These are phyloP conservation scores for Acridotheres tristis DNA, from an alignment of 2,797 vertebrate species.

Conservation along the genomic window DNA sequence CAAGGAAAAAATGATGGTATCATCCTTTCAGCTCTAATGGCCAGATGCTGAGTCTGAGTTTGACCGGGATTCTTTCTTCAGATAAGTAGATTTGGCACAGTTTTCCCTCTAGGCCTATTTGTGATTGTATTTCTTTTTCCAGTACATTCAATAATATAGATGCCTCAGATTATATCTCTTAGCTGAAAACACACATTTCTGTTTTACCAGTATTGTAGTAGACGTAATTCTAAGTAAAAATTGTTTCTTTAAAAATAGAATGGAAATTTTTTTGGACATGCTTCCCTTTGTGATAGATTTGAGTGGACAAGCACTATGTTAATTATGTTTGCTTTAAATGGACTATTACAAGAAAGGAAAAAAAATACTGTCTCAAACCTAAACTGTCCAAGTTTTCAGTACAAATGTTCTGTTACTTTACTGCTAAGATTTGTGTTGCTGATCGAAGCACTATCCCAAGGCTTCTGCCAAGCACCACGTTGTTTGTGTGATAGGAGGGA, in stretches of 20 bases:
- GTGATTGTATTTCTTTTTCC: not conserved
- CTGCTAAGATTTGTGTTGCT: conserved; percentile 61
- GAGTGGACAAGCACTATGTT: not conserved
- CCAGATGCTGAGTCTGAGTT: not conserved
- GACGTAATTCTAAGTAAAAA: not conserved
- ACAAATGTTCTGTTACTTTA: conserved; percentile 52
- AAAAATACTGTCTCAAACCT: conserved; percentile 5
- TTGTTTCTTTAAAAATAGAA: not conserved
- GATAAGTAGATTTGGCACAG: not conserved
- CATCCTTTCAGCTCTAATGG: not conserved
- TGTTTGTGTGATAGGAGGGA: conserved; percentile 69
- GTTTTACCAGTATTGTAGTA: not conserved
- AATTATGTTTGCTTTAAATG: not conserved
- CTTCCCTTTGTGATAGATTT: not conserved
- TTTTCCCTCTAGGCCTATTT: not conserved
- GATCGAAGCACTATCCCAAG: conserved; percentile 67
- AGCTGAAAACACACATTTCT: not conserved
- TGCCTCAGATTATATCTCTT: not conserved
- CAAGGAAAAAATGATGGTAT: not conserved
- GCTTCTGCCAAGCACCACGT: conserved; percentile 58
- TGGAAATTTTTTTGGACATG: not conserved
- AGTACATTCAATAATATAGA: not conserved
- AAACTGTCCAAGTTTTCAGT: conserved; percentile 5
- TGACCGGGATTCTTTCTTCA: not conserved
- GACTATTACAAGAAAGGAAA: not conserved